Base-by-base conservation (phyloP, 2,888 invertebrate species). In the Diaprepes abbreviatus region DNA sequence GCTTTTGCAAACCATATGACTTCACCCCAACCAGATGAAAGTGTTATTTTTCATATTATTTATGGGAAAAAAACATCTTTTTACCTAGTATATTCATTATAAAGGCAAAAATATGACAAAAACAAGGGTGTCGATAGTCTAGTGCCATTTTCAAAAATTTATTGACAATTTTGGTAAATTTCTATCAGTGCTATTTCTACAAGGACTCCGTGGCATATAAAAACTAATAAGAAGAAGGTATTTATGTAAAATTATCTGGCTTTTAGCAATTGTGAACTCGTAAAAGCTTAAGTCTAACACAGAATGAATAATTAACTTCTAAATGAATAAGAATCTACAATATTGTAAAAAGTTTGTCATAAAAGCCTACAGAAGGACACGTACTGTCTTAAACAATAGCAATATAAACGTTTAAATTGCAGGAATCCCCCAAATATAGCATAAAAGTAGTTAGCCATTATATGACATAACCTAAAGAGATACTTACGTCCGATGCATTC, bases 401-500 rank as follows among this genome's bases (percentile, higher is more conserved):
- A 45, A 4, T 59, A 1, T 17, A 3, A 12, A 35, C 24, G 36
- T 7, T 21, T 28, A 59, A 43, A 40, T 10, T 17, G 19, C 14
- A 54, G 43, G 38, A 24, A 45, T 35, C 65, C 54, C 64, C 54
- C 14, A 16, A 45, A 62, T 54, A 55, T 45, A 31, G 17, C 33
- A 65, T 66, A 62, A 28, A 16, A 55, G 45, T 43, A 66, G 60
- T 66, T 60, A 38, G 57, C 63, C 54, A 67, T 66, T 73, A 62
- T 69, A 70, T 74, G 75, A 79, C 81, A 82, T 82, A 83, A 82
- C 81, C 81, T 81, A 77, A 74, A 75, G 72, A 72, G 48, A 33
- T 75, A 80, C 83, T 82, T 77, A 83, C 83, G 78, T 79, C 78
- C 79, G 80, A 80, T 78, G 75, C 81, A 82, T 82, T 78, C 82